These are phyloP conservation scores for Schrankia costaestrigalis DNA, from an alignment of 2,888 invertebrate genomes.

Conservation along the genomic window DNA sequence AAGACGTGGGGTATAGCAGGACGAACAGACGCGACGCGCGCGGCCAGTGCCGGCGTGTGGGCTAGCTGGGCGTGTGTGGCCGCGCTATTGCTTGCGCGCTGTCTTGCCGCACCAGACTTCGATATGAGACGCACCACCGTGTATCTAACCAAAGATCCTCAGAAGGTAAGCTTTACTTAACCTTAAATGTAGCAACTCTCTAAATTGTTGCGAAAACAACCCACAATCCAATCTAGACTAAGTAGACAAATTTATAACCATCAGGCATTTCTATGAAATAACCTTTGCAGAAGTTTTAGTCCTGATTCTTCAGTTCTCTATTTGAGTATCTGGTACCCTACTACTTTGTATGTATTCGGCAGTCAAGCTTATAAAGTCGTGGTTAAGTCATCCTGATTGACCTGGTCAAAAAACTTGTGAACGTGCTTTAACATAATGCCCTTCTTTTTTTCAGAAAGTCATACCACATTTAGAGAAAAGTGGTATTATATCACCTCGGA, in stretches of 20 bases:
- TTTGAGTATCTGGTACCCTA: too few relatives aligned
- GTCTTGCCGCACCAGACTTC: slow-evolving; percentile 68
- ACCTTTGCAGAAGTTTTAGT: too few relatives aligned
- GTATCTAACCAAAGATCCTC: slow-evolving; percentile 55
- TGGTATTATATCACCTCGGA: slow-evolving; percentile 37
- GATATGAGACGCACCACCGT: slow-evolving; percentile 52
- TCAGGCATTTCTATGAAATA: too few relatives aligned
- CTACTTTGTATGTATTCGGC: too few relatives aligned
- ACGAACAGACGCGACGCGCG: slow-evolving; percentile 54
- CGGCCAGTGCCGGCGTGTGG: slow-evolving; percentile 59
- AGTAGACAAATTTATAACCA: too few relatives aligned
- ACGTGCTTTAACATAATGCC: neutral
- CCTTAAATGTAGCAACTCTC: too few relatives aligned
- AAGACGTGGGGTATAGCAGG: slow-evolving; percentile 51
- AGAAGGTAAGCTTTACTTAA: slow-evolving; percentile 39
- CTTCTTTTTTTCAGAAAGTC: slow-evolving; percentile 53
- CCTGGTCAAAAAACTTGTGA: neutral
- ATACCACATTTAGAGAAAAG: slow-evolving; percentile 56
- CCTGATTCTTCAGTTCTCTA: too few relatives aligned
- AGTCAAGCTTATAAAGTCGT: too few relatives aligned
- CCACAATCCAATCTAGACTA: too few relatives aligned
- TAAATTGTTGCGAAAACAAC: too few relatives aligned
- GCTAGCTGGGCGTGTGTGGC: slow-evolving; percentile 64
- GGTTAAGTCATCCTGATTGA: too few relatives aligned
- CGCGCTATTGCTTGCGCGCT: slow-evolving; percentile 61